Evolutionary conservation across 2,113 vertebrate genomes (phyloP).

Genomic region (Salvelinus sp.): DNA sequence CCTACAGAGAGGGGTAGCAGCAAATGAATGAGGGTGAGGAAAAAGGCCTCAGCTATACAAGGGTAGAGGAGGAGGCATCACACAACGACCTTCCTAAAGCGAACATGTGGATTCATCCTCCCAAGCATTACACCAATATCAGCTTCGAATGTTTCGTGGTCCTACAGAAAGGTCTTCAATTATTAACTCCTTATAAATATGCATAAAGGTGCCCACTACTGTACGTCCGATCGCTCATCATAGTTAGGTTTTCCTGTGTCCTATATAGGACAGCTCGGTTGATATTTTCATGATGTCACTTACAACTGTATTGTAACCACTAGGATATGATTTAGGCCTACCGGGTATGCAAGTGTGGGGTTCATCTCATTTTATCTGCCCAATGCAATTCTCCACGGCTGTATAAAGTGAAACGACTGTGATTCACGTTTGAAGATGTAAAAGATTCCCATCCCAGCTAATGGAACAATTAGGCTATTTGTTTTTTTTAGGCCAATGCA

Average conservation of each 20-base stretch:
- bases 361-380: no score
- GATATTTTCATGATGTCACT: background rate
- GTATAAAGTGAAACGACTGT: no score
- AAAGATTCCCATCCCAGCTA: no score
- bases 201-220: slow-evolving; percentile 59
- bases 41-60: slow-evolving; percentile 2
- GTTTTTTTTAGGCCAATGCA: no score
- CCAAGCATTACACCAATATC: slow-evolving; percentile 65
- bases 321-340: no score
- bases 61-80: background rate
- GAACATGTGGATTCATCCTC: slow-evolving; percentile 37
- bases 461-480: no score
- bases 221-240: slow-evolving; percentile 49
- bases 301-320: no score
- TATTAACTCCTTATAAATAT: slow-evolving; percentile 80
- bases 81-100: slow-evolving; percentile 6
- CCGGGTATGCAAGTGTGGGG: no score
- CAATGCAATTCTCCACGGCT: no score
- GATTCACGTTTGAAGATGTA: no score
- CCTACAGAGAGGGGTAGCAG: slow-evolving; percentile 64
- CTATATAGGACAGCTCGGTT: background rate
- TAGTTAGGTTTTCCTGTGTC: background rate
- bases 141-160: slow-evolving; percentile 77
- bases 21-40: background rate
- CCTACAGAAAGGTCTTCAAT: slow-evolving; percentile 78